Evolutionary conservation across 2,888 invertebrate species (phyloP).

Genomic region (Beris morrisii): DNA sequence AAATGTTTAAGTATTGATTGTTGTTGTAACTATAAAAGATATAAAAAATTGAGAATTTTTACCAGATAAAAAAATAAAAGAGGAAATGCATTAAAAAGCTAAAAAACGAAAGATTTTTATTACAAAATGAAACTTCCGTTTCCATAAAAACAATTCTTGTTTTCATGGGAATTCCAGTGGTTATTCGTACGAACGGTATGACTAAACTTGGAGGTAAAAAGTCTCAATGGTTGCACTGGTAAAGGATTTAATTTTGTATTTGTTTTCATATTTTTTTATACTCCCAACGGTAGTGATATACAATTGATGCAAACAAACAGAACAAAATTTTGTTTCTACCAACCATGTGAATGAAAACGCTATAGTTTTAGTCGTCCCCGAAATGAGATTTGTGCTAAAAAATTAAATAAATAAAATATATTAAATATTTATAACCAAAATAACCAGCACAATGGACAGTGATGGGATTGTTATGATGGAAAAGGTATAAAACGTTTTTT

Average conservation of each 20-base stretch:
- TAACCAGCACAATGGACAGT: constrained; percentile 42
- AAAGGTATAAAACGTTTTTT: constrained; percentile 40
- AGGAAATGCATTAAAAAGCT: not conserved
- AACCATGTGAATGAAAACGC: too few relatives aligned
- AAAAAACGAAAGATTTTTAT: not conserved
- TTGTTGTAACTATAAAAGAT: constrained; percentile 25
- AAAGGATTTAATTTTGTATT: constrained; percentile 18
- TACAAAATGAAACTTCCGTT: constrained; percentile 4
- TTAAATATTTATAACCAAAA: constrained; percentile 6
- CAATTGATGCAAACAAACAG: constrained; percentile 15
- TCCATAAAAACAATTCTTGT: not conserved
- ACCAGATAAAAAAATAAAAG: not conserved
- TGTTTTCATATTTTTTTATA: constrained; percentile 4
- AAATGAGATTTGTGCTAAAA: constrained; percentile 28
- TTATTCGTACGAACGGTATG: too few relatives aligned
- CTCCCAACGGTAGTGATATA: constrained; percentile 19
- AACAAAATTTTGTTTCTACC: too few relatives aligned
- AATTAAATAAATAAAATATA: constrained; percentile 18
- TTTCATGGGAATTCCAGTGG: too few relatives aligned
- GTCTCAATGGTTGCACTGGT: constrained; percentile 26
- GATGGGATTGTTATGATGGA: constrained; percentile 40
- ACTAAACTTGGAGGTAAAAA: not conserved
- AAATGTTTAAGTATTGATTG: constrained; percentile 39
- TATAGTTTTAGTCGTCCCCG: constrained; percentile 14
- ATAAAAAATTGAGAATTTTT: constrained; percentile 16